A percentile compares a stretch with the other conserved stretches of the same genome.
These are phyloP conservation scores for Emydocephalus ijimae DNA, from an alignment of 2,113 vertebrate genomes.

Conservation along the genomic window DNA sequence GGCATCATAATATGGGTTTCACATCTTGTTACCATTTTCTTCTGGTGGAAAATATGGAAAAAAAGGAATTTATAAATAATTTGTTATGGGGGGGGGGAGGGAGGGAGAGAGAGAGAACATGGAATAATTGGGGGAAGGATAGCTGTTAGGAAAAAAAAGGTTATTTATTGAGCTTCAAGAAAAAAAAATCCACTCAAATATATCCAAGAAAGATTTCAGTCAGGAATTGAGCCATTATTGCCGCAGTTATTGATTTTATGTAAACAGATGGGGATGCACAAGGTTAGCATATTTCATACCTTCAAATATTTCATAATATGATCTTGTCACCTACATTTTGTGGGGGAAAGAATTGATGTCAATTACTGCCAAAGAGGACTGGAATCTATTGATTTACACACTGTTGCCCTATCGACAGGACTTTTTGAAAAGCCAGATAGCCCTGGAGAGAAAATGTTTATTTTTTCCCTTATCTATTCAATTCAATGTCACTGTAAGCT, in stretches of 20 bases:
- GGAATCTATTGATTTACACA: background rate
- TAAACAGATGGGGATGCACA: constrained; percentile 4
- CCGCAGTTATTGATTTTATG: constrained; percentile 18
- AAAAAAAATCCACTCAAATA: constrained; percentile 30
- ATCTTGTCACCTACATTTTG: background rate
- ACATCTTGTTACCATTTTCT: constrained; percentile 55
- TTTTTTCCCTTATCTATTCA: background rate
- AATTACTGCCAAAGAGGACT: background rate
- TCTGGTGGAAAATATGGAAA: constrained; percentile 61
- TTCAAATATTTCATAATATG: background rate
- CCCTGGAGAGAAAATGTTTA: background rate
- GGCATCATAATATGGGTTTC: constrained; percentile 65
- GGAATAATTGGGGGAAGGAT: constrained; percentile 53
- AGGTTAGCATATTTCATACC: background rate
- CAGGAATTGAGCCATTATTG: constrained; percentile 28
- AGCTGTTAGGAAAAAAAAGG: constrained; percentile 58
- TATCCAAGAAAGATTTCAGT: constrained; percentile 38
- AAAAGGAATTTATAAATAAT: constrained; percentile 72
- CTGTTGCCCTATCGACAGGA: background rate
- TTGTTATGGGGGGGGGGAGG: constrained; percentile 56
- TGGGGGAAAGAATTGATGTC: background rate
- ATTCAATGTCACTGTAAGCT: background rate
- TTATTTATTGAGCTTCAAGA: constrained; percentile 55
- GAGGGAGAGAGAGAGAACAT: background rate
- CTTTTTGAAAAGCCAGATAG: background rate